Evolutionary conservation across 2,888 invertebrate species (phyloP), one percentile per base, ranked within the genome.

Genomic region (Drosophila hawaiiensis): DNA sequence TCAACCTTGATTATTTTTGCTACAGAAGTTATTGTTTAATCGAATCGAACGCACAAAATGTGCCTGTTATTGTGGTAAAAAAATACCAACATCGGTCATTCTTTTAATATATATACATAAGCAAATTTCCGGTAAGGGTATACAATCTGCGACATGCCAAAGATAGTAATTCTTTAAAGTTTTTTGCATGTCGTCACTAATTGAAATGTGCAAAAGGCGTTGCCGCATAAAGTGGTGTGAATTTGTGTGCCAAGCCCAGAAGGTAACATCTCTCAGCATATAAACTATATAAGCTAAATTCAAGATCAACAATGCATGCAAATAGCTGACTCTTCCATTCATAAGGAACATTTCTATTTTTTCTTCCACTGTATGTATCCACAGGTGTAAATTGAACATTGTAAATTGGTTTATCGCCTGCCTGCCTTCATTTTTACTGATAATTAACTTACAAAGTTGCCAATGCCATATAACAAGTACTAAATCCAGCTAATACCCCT

Each of bases 141-240:
- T 25, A 9, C 28, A 9, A 9, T 16, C 1, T 16, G 16, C 25
- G 16, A 2, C 12, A 25, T 16, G 47, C 7, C 25, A 1, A 4
- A 1, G 4, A 2, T 16, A 4, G 1, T 2, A 16, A 47, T 7
- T 29, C 0, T 4, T 14, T 33, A 3, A 33, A 4, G n/a, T 33
- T 33, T 54, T 22, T 22, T 16, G 35, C 9, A 28, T 25, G 25
- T 54, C 3, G n/a, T n/a, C 19, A 52, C 52, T 52, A 33, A 53
- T 33, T 31, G 31, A 52, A 52, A 28, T 25, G 54, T 54, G 55
- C 37, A 55, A 37, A 55, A 55, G 25, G 19, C 35, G 54, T 19
- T 29, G 28, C 25, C 50, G 1, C 25, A 50, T 10, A 19, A 50
- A 37, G 47, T 47, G 47, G 37, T 55, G 35, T 55, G 35, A 47